Evolutionary conservation across 2,888 invertebrate genomes (phyloP).

Genomic region (Uropetala carovei): DNA sequence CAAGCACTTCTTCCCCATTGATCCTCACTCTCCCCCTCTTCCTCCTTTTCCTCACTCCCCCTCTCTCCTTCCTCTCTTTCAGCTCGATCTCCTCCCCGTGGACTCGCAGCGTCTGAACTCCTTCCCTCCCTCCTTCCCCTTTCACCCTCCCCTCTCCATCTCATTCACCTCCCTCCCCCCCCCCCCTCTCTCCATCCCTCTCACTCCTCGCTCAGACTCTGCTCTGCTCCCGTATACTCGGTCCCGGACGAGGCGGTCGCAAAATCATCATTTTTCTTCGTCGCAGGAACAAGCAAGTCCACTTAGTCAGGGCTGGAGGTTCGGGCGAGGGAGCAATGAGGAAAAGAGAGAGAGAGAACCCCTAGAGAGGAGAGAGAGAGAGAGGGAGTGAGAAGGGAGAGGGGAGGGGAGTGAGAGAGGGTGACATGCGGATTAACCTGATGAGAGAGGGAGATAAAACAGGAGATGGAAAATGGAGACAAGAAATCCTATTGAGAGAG

Average conservation of each 20-base stretch:
- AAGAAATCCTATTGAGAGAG: constrained; percentile 63
- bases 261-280: constrained; percentile 78
- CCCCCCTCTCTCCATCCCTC: neutral
- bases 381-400: neutral
- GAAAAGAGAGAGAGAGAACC: constrained; percentile 13
- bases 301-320: constrained; percentile 77
- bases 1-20: constrained; percentile 41
- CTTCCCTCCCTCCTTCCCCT: constrained; percentile 65
- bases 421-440: constrained; percentile 65
- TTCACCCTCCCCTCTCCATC: neutral
- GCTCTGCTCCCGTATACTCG: constrained; percentile 56
- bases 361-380: constrained; percentile 34
- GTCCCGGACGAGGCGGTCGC: constrained; percentile 71
- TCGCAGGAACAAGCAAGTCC: constrained; percentile 78
- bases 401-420: constrained; percentile 42
- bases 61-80: constrained; percentile 68
- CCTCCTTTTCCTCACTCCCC: constrained; percentile 37
- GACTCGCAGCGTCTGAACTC: constrained; percentile 49
- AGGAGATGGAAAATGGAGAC: constrained; percentile 64
- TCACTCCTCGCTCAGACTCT: constrained; percentile 34
- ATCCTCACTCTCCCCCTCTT: constrained; percentile 67
- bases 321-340: constrained; percentile 65
- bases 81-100: constrained; percentile 72
- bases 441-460: constrained; percentile 64
- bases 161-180: neutral